These are phyloP conservation scores for Lagocephalus sceleratus DNA, from an alignment of 2,797 vertebrate species.

Conservation along the genomic window DNA sequence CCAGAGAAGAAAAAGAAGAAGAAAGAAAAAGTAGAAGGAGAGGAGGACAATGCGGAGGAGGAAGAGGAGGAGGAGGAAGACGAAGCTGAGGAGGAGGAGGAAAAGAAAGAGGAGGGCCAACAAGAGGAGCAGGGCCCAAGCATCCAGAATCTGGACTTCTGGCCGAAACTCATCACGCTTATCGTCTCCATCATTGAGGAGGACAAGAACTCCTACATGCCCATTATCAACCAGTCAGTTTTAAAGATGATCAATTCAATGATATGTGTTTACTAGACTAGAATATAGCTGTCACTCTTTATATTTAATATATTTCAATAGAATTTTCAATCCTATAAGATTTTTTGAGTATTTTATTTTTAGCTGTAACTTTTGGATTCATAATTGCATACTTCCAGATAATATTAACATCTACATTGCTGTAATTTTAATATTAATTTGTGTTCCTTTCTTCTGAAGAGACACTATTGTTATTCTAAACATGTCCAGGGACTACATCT, in stretches of 20 bases:
- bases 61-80: slow-evolving; percentile 9
- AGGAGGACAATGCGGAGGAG: slow-evolving; percentile 4
- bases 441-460: too few species aligned
- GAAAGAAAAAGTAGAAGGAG: slow-evolving; percentile 21
- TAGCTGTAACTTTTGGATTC: too few species aligned
- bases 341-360: neutral
- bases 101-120: slow-evolving; percentile 68
- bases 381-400: too few species aligned
- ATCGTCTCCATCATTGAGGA: slow-evolving; percentile 99
- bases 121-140: slow-evolving; percentile 91
- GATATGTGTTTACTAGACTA: neutral
- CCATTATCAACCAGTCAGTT: slow-evolving; percentile 94
- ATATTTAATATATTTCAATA: neutral
- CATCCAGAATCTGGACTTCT: slow-evolving; percentile 94
- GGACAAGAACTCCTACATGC: slow-evolving; percentile 91
- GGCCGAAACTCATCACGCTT: slow-evolving; percentile 97
- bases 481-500: neutral
- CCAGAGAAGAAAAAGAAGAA: slow-evolving; percentile 60
- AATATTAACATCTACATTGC: too few species aligned
- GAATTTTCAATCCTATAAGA: neutral
- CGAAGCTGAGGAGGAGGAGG: slow-evolving; percentile 39
- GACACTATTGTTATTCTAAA: neutral
- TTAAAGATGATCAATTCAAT: neutral
- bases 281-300: neutral
- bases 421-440: too few species aligned